Evolutionary conservation across 2,113 vertebrate species (phyloP).

Genomic region (Myotis yumanensis): DNA sequence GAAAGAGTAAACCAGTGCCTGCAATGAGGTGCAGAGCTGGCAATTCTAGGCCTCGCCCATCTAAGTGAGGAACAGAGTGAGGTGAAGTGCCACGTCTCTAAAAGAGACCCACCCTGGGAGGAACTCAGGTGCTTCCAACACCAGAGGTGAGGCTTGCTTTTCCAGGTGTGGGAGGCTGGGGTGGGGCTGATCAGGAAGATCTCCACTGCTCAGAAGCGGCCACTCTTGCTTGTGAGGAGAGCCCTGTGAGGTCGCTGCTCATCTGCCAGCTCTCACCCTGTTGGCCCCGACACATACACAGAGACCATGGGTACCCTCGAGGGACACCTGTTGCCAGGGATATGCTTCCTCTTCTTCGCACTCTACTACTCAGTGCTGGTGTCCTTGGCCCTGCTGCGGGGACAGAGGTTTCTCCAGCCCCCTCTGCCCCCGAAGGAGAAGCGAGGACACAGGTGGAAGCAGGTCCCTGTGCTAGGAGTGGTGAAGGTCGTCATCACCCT

Average conservation of each 20-base stretch:
- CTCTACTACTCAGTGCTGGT: constrained; percentile 10
- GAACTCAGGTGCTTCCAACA: neutral
- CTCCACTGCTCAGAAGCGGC: neutral
- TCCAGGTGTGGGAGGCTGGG: neutral
- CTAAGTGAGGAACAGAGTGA: neutral
- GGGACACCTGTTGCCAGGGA: neutral
- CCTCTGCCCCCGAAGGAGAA: constrained; percentile 37
- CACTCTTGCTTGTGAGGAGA: neutral
- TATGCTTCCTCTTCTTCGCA: neutral
- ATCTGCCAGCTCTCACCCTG: rapidly evolving
- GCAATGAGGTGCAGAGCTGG: neutral
- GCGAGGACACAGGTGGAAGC: neutral
- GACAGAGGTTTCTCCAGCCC: neutral
- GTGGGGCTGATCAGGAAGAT: neutral
- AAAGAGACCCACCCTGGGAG: neutral
- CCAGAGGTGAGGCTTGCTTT: neutral
- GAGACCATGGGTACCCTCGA: neutral
- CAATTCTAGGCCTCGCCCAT: neutral
- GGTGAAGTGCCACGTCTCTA: rapidly evolving
- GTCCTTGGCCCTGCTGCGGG: constrained; percentile 45
- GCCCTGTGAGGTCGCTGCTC: neutral
- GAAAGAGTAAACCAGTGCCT: neutral
- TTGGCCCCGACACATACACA: rapidly evolving
- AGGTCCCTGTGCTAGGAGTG: neutral
- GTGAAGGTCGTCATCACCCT: rapidly evolving